Evolutionary conservation across 1,140 invertebrate species (phyloP).

Genomic region (Trypoxylus dichotomus): DNA sequence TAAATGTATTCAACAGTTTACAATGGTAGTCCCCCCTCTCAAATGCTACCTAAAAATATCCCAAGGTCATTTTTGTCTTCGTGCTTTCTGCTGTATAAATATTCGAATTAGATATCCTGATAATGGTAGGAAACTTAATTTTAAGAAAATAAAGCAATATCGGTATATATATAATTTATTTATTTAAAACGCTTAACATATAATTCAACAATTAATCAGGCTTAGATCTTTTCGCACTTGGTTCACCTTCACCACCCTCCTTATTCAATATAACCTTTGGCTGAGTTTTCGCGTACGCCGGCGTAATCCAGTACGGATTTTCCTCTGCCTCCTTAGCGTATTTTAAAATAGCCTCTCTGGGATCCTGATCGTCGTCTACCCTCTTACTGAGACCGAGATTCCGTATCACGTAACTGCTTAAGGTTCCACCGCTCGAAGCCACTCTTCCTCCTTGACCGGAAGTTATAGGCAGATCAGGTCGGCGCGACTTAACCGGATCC

Average conservation of each 20-base stretch:
- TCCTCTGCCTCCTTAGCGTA: slow-evolving; percentile 96
- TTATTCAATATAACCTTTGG: slow-evolving; percentile 74
- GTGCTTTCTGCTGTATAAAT: no score
- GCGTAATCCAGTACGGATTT: slow-evolving; percentile 96
- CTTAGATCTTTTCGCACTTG: slow-evolving; percentile 59
- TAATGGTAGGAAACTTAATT: no score
- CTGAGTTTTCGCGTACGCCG: slow-evolving; percentile 86
- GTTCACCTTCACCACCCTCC: slow-evolving; percentile 62
- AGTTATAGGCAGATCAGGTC: slow-evolving; percentile 97
- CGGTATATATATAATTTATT: no score
- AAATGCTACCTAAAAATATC: no score
- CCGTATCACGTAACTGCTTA: slow-evolving; percentile 96
- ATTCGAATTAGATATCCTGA: no score
- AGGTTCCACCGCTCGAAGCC: slow-evolving; percentile 91
- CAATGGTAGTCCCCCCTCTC: no score
- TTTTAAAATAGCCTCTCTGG: slow-evolving; percentile 93
- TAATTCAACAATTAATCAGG: slow-evolving; percentile 35
- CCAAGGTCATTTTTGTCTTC: no score
- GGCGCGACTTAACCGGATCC: slow-evolving; percentile 88
- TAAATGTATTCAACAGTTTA: no score
- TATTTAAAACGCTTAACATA: neutral
- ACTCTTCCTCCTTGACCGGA: slow-evolving; percentile 89
- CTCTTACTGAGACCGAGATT: slow-evolving; percentile 92
- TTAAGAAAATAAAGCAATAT: no score
- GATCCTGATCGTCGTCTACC: slow-evolving; percentile 95